phyloP scores from a whole-genome alignment of 2,797 vertebrate species.

The Sternarchorhynchus goeldii region DNA sequence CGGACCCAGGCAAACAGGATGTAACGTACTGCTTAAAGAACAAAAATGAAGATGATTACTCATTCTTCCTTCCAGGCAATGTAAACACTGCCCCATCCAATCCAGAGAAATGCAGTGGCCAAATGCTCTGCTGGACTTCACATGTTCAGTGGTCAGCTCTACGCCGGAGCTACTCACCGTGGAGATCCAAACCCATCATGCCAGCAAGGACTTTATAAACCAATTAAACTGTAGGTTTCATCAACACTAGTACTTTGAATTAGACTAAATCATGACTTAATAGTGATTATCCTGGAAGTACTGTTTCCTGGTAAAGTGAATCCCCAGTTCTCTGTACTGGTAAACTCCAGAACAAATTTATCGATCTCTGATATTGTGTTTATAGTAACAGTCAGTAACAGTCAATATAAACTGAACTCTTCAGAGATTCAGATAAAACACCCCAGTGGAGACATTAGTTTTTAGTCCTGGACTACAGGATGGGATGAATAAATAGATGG shows the following conservation, averaged over 20 bases:
- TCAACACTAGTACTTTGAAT: not conserved
- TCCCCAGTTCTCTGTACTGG: too few species aligned
- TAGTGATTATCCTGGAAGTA: too few species aligned
- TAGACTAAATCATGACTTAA: too few species aligned
- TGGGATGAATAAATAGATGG: not conserved
- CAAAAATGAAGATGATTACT: not conserved
- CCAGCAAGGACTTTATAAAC: rapidly evolving
- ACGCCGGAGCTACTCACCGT: constrained; percentile 43
- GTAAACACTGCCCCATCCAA: not conserved
- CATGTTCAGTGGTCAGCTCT: constrained; percentile 17
- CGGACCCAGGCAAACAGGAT: too few species aligned
- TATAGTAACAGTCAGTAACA: too few species aligned
- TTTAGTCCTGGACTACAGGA: not conserved
- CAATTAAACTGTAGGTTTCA: constrained; percentile 28
- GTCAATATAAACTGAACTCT: not conserved
- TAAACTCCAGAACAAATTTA: too few species aligned
- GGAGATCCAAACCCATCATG: constrained; percentile 26
- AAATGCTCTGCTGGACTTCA: constrained; percentile 9
- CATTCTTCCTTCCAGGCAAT: constrained; percentile 18
- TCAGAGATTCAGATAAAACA: not conserved
- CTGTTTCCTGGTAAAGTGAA: too few species aligned
- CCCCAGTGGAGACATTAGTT: not conserved
- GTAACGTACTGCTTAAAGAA: not conserved
- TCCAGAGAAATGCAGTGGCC: not conserved
- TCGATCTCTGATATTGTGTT: too few species aligned